Evolutionary conservation across 2,113 vertebrate species (phyloP), one percentile per base, ranked within the genome.

Genomic region (Illadopsis cleaveri): DNA sequence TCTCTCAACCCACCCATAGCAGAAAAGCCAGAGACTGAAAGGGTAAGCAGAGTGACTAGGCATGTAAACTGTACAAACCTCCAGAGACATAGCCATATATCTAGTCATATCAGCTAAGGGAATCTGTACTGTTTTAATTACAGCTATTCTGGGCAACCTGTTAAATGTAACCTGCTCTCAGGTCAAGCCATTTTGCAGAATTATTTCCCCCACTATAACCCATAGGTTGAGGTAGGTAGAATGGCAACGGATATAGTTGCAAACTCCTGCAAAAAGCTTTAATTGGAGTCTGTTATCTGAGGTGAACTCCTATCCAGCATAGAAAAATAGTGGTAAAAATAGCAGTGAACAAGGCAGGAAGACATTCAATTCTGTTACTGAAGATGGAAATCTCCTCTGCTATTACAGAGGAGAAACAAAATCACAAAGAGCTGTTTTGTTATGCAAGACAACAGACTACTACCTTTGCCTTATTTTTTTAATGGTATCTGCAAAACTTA

Each of bases 221-320:
- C 30, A 38, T 1, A n/a, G 15, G 23, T 6, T 76, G 58, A 69
- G 23, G 48, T 18, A 40, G 11, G 48, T 9, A 91, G 53, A 83
- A 50, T 19, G 21, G 44, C 44, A 76, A 88, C 0, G 1, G 35
- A 33, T 0, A 76, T 0, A 76, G 44, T 5, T 47, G 56, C 1
- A 1, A 85, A 28, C 16, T 47, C 25, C 48, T 79, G 33, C 24
- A 68, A 24, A 60, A 71, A 85, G 31, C n/a, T 28, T 44, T 53
- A 70, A 40, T 0, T 75, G 30, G 38, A 81, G 35, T 5, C 23
- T 1, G 2, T 47, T 68, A 60, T 22, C 25, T 19, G 21, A 50
- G 8, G 37, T 38, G 60, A 88, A 81, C 27, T 64, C 53, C 24
- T n/a, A 62, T 4, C 28, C 37, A 70, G 12, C 20, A 81, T 0